A percentile compares a stretch with the other conserved stretches of the same genome.
Conservation (phyloP, 2,113 vertebrate genomes). For the Coracopsis vasa region DNA sequence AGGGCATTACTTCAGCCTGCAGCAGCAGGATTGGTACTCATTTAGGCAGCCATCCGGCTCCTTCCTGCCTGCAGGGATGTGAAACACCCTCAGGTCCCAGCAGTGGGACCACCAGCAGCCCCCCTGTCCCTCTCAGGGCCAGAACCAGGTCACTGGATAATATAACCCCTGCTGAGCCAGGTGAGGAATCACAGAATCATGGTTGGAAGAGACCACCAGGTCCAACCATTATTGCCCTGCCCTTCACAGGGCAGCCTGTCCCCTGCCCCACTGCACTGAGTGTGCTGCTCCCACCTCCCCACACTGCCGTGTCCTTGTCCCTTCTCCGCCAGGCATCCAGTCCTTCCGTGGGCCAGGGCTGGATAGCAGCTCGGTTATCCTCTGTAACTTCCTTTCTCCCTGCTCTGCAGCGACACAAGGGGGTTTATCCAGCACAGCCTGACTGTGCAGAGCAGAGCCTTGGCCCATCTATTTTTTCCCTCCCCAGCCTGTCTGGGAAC, state of each 20-base stretch:
- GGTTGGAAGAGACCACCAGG: neutral
- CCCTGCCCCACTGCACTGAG: neutral
- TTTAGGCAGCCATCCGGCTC: neutral
- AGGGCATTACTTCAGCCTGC: neutral
- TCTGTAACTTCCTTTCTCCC: neutral
- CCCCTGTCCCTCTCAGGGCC: neutral
- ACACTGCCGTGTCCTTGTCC: fast-evolving
- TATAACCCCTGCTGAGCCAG: neutral
- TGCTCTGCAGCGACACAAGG: fast-evolving
- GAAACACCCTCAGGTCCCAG: neutral
- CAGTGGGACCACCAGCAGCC: neutral
- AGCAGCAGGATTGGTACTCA: neutral
- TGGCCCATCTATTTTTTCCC: neutral
- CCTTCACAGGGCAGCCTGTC: neutral
- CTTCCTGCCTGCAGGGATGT: neutral
- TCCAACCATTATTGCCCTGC: neutral
- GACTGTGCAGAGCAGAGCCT: neutral
- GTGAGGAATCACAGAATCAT: neutral
- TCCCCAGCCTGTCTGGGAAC: neutral
- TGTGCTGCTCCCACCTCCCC: neutral
- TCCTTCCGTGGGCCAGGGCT: neutral
- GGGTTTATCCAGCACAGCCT: neutral
- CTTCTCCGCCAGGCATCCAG: neutral
- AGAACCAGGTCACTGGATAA: neutral
- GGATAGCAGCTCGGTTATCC: neutral